phyloP scores from a whole-genome alignment of 2,113 vertebrate genomes.

The Paramormyrops kingsleyae region DNA sequence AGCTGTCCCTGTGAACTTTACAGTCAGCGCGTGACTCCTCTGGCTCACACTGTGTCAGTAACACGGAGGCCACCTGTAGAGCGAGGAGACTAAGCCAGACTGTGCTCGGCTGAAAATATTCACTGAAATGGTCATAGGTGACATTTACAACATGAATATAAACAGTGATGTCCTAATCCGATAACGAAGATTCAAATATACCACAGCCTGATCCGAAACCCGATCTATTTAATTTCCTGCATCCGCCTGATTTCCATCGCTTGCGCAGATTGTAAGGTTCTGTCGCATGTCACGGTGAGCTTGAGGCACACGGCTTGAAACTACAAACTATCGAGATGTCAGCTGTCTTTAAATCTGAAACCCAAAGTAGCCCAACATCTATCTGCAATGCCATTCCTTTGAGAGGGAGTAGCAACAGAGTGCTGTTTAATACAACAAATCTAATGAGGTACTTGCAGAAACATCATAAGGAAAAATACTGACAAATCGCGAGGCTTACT shows the following conservation, averaged over 20 bases:
- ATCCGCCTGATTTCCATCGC: neutral
- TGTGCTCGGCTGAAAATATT: neutral
- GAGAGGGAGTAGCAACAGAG: neutral
- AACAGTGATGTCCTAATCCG: neutral
- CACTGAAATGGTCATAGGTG: neutral
- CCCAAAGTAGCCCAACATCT: neutral
- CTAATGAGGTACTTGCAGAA: neutral
- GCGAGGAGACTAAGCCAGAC: neutral
- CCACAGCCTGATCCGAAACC: neutral
- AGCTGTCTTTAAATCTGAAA: neutral
- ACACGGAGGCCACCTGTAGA: neutral
- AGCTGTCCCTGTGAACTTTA: neutral
- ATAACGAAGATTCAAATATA: neutral
- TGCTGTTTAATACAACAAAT: neutral
- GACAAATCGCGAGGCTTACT: neutral
- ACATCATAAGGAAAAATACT: neutral
- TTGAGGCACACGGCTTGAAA: neutral
- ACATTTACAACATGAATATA: neutral
- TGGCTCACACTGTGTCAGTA: neutral
- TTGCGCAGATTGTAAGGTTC: neutral
- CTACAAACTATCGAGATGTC: neutral
- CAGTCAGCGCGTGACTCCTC: neutral
- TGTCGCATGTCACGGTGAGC: neutral
- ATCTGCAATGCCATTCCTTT: neutral
- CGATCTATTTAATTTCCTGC: neutral